These are phyloP conservation scores for Parnassius mnemosyne DNA, from an alignment of 2,888 invertebrate genomes.

Conservation along the genomic window DNA sequence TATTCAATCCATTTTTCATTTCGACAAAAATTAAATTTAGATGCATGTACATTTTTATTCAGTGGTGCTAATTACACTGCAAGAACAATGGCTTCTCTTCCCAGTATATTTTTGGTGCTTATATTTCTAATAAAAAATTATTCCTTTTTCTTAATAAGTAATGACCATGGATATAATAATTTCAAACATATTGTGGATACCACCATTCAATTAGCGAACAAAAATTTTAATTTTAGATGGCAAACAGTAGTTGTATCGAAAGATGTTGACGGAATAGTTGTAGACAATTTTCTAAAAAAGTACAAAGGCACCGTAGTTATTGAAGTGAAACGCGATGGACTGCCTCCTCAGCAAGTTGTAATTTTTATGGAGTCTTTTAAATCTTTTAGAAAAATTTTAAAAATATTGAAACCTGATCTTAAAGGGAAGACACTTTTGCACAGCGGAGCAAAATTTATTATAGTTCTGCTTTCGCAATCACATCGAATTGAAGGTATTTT, in stretches of 20 bases:
- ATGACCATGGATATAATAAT: constrained; percentile 24
- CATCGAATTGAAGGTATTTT: constrained; percentile 49
- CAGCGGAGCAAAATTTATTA: constrained; percentile 50
- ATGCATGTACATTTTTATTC: too few relatives aligned
- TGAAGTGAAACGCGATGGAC: constrained; percentile 43
- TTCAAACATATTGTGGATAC: constrained; percentile 41
- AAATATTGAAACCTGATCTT: constrained; percentile 51
- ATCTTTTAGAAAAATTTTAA: constrained; percentile 47
- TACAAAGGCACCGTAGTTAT: constrained; percentile 54
- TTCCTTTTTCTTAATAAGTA: neutral
- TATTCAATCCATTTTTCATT: constrained; percentile 6
- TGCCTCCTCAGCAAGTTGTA: constrained; percentile 50
- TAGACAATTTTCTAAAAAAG: constrained; percentile 45
- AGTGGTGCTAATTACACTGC: too few relatives aligned
- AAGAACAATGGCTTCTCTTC: constrained; percentile 1
- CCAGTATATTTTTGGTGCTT: neutral
- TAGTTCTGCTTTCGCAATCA: constrained; percentile 44
- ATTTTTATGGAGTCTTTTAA: constrained; percentile 50
- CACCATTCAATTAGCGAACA: constrained; percentile 49
- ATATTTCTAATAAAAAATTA: constrained; percentile 2
- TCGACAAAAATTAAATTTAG: too few relatives aligned
- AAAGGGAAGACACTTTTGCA: constrained; percentile 53
- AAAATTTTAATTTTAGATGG: constrained; percentile 48
- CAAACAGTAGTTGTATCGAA: constrained; percentile 46
- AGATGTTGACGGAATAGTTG: constrained; percentile 44